Conservation (phyloP, 1,140 invertebrate genomes). For the Saccostrea echinata region DNA sequence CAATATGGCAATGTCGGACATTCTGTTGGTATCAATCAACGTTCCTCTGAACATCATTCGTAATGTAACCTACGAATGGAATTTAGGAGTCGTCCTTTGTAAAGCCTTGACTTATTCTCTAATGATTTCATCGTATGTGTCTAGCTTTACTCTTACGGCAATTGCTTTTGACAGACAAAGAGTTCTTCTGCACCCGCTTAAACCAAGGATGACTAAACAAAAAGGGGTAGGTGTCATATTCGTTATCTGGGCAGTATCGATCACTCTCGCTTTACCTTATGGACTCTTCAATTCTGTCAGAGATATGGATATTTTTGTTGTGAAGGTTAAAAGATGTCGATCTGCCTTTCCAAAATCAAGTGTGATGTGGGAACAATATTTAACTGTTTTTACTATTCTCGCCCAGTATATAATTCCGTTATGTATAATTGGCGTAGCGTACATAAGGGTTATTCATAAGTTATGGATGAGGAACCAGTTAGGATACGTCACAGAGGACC, state of each 20-base stretch:
- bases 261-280: slow-evolving; percentile 80
- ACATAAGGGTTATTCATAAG: slow-evolving; percentile 65
- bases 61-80: slow-evolving; percentile 76
- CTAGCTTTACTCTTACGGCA: slow-evolving; percentile 81
- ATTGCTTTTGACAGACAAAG: slow-evolving; percentile 82
- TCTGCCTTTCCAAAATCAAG: slow-evolving; percentile 70
- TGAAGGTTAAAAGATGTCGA: slow-evolving; percentile 73
- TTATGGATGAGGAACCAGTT: slow-evolving; percentile 65
- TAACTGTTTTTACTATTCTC: slow-evolving; percentile 79
- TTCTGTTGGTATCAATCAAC: slow-evolving; percentile 92
- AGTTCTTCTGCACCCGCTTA: slow-evolving; percentile 80
- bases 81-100: slow-evolving; percentile 80
- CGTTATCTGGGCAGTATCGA: slow-evolving; percentile 80
- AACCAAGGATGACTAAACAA: slow-evolving; percentile 75
- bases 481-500: slow-evolving; percentile 70
- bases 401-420: slow-evolving; percentile 82
- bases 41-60: slow-evolving; percentile 84
- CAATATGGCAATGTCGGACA: slow-evolving; percentile 95
- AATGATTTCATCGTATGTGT: slow-evolving; percentile 81
- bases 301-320: slow-evolving; percentile 60
- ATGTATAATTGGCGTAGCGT: slow-evolving; percentile 78
- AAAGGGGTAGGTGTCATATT: slow-evolving; percentile 76
- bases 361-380: slow-evolving; percentile 70
- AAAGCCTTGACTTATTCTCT: slow-evolving; percentile 80
- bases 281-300: slow-evolving; percentile 78